phyloP scores from a whole-genome alignment of 92 coral and sea anemone genomes.

The Siderastrea radians region DNA sequence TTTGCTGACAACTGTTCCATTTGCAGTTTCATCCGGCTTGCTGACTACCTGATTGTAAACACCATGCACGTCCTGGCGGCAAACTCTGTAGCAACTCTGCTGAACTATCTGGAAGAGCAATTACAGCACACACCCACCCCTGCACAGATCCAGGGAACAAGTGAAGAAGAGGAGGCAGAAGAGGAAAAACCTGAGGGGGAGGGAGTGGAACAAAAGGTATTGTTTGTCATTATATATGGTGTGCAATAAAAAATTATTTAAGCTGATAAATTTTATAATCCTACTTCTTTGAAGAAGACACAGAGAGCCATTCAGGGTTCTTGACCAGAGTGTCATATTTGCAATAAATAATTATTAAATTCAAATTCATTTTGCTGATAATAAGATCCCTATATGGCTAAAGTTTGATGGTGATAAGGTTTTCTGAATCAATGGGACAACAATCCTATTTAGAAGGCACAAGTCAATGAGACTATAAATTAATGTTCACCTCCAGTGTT shows the following conservation, averaged over 20 bases:
- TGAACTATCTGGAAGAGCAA: slow-evolving; percentile 97
- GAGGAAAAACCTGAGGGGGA: slow-evolving; percentile 50
- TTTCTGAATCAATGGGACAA: no score
- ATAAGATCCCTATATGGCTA: no score
- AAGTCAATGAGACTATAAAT: no score
- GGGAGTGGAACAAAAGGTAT: slow-evolving; percentile 63
- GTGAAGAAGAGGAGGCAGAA: slow-evolving; percentile 65
- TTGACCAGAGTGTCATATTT: no score
- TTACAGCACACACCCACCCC: slow-evolving; percentile 86
- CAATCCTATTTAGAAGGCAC: no score
- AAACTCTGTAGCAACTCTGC: slow-evolving; percentile 98
- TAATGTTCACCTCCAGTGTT: no score
- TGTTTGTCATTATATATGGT: neutral
- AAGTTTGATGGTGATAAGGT: no score
- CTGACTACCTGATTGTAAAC: slow-evolving; percentile 98
- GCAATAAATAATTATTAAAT: no score
- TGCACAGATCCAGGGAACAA: slow-evolving; percentile 80
- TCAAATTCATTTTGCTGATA: no score
- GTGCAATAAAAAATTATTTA: neutral
- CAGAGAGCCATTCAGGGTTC: no score
- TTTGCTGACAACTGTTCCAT: neutral
- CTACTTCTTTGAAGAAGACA: no score
- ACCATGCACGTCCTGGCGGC: slow-evolving; percentile 99
- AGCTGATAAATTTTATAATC: no score
- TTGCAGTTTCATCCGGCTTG: slow-evolving; percentile 95